Base-by-base conservation (phyloP, 2,797 vertebrate species). In the Malacoctenus gilli region DNA sequence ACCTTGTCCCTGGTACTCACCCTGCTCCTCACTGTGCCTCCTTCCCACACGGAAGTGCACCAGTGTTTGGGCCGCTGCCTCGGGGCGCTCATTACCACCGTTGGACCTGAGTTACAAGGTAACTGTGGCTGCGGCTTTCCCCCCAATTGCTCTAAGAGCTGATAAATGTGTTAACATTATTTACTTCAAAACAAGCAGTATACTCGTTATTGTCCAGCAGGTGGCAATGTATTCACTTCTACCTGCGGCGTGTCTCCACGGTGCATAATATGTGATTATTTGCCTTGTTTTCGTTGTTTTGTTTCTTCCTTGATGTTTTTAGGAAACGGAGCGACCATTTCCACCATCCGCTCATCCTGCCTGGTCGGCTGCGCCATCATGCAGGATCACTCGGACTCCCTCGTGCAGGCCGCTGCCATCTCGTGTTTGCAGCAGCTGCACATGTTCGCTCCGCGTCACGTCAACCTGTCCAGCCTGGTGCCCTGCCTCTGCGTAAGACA, bases 401-500 rank as follows among this genome's bases (percentile, higher is more conserved):
- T 99, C 1, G 97, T 99, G 47, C 97, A 99, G 84, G 97, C 97
- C 19, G 96, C 97, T 15, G 97, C 97, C 68, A 98, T 99, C 84
- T 98, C 97, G 20, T 99, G 97, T 80, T 92, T 99, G 75, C 97
- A 99, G 87, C 97, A 99, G 78, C 93, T 99, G 62, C 97, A 99
- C 77, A 98, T 99, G 97, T 99, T 99, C 51, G 97, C 97, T 22
- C 97, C 97, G 3, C 93, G 96, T 0, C 97, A 99, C 0, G 97
- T 99, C 85, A 99, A 99, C 87, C 87, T 99, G 1, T 97, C 97
- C 75, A 96, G 97, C 84, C 92, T 99, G 57, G 97, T 99, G 86
- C 97, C 96, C 39, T 96, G 95, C 69, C 95, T 99, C 64, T 99
- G 97, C 73, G 97, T 99, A 92, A 95, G 95, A 52, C 3, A 5